Conservation (phyloP, 2,888 invertebrate genomes). For the Ceriagrion tenellum region DNA sequence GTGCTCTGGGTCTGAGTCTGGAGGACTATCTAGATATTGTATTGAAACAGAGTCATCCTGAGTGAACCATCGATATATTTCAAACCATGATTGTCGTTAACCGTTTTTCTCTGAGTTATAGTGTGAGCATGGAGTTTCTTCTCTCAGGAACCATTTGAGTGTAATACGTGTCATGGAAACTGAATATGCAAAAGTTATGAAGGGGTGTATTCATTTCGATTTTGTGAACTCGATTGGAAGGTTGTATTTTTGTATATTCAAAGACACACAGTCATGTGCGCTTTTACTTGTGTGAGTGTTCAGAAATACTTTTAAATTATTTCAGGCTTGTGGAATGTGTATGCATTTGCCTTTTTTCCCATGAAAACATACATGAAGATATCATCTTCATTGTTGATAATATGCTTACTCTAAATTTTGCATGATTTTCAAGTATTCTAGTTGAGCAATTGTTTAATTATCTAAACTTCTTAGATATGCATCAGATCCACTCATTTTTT, state of each 20-base stretch:
- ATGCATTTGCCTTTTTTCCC: background rate
- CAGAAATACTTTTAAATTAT: background rate
- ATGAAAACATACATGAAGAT: no score
- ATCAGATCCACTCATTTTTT: no score
- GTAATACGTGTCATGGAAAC: no score
- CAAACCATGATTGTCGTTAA: background rate
- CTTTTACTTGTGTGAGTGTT: background rate
- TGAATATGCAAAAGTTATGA: background rate
- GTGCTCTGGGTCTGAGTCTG: conserved; percentile 42
- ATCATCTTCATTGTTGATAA: background rate
- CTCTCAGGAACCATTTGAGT: no score
- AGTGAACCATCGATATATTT: background rate
- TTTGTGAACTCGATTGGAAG: background rate
- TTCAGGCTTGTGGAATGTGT: background rate
- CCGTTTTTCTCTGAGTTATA: background rate
- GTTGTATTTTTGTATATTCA: background rate
- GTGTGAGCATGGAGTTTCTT: no score
- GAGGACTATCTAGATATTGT: background rate
- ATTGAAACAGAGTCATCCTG: background rate
- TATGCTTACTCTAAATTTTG: background rate
- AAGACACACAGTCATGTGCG: background rate
- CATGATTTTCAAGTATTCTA: no score
- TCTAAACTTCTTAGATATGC: no score
- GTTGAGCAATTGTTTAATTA: no score
- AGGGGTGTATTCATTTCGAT: background rate